Conservation (phyloP, 2,113 vertebrate genomes). For the Poecile atricapillus region DNA sequence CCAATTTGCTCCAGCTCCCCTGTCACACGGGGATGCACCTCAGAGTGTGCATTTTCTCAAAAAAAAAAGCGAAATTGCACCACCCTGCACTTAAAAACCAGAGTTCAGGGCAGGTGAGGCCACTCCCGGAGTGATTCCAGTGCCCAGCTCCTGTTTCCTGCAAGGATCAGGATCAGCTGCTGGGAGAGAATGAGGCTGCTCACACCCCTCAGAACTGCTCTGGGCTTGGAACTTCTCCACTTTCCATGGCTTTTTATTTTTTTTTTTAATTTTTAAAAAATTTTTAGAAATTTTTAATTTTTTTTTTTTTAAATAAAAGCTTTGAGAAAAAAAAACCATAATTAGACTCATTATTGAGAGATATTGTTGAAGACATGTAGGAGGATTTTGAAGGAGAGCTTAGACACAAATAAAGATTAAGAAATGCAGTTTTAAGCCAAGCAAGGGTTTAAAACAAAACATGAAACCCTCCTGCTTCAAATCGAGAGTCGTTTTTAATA, state of each 20-base stretch:
- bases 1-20: neutral
- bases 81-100: fast-evolving
- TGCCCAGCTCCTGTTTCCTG: neutral
- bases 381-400: slow-evolving; percentile 5
- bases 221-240: neutral
- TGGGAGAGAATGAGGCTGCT: neutral
- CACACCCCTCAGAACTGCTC: neutral
- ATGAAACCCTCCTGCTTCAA: neutral
- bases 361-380: neutral
- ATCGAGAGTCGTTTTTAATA: neutral
- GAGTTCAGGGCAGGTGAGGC: neutral
- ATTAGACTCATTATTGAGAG: neutral
- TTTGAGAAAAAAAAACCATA: neutral
- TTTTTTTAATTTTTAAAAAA: no score
- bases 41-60: neutral
- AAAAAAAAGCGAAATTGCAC: neutral
- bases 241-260: neutral
- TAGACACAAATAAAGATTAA: neutral
- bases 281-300: no score
- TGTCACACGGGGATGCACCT: neutral
- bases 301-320: neutral
- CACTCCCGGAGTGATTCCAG: neutral
- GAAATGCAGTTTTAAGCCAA: neutral
- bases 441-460: neutral
- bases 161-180: neutral